These are phyloP conservation scores for Chaetodon auriga DNA, from an alignment of 2,113 vertebrate species.

Conservation along the genomic window DNA sequence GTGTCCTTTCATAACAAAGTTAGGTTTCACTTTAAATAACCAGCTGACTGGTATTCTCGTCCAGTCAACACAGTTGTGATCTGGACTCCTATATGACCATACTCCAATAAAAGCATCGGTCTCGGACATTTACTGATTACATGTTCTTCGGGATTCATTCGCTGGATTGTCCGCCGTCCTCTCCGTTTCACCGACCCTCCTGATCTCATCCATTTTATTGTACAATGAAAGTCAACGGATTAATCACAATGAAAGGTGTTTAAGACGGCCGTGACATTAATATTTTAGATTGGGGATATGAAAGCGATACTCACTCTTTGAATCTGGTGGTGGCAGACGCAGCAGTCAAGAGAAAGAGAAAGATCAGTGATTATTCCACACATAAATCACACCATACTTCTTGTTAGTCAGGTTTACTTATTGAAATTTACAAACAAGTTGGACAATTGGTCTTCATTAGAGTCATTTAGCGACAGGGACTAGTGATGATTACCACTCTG, in stretches of 20 bases:
- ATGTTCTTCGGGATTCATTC: conserved; percentile 56
- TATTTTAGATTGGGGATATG: conserved; percentile 41
- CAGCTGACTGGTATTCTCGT: too few species aligned
- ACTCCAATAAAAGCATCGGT: conserved; percentile 22
- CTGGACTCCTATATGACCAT: not conserved
- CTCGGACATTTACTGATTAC: conserved; percentile 37
- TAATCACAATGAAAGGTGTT: conserved; percentile 58
- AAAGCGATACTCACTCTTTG: conserved; percentile 95
- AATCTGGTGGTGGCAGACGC: conserved; percentile 87
- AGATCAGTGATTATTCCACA: conserved; percentile 54
- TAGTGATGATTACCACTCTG: conserved; percentile 44
- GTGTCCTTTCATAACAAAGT: too few species aligned
- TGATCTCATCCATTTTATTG: conserved; percentile 51
- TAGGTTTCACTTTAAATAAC: too few species aligned
- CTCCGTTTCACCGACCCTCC: conserved; percentile 33
- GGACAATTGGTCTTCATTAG: conserved; percentile 67
- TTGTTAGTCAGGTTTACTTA: conserved; percentile 50
- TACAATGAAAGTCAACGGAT: conserved; percentile 56
- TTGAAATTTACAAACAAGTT: conserved; percentile 52
- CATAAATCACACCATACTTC: conserved; percentile 59
- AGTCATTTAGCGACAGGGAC: conserved; percentile 58
- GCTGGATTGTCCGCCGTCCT: conserved; percentile 60
- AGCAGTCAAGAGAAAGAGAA: conserved; percentile 55
- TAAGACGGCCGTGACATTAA: conserved; percentile 37
- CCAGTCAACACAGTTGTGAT: too few species aligned